These are phyloP conservation scores for Aplysina aerophoba DNA, from an alignment of 37 sponge, comb jelly and placozoan species.

Conservation along the genomic window DNA sequence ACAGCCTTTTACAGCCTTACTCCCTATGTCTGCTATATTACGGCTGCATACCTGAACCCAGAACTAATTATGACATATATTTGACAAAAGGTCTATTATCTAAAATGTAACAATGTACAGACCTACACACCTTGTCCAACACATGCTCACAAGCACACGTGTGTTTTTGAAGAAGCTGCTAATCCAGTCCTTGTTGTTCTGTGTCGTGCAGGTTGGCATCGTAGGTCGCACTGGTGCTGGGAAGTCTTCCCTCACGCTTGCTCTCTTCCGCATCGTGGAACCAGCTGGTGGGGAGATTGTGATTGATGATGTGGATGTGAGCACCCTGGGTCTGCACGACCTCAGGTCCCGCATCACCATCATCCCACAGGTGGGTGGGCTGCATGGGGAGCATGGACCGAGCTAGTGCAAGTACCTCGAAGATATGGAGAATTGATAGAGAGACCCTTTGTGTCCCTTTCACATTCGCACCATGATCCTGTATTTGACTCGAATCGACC, in stretches of 20 bases:
- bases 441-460: not conserved
- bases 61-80: too few species aligned
- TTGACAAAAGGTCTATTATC: too few species aligned
- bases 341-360: slow-evolving; percentile 89
- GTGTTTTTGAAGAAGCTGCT: not conserved
- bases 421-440: too few species aligned
- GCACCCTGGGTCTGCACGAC: slow-evolving; percentile 80
- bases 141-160: not conserved
- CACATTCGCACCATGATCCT: too few species aligned
- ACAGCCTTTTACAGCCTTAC: too few species aligned
- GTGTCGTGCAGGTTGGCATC: slow-evolving; percentile 79
- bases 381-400: not conserved
- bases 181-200: not conserved
- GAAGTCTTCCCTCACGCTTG: slow-evolving; percentile 96
- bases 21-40: too few species aligned
- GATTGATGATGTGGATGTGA: slow-evolving; percentile 78
- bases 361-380: slow-evolving; percentile 84
- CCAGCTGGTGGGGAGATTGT: slow-evolving; percentile 78
- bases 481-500: too few species aligned
- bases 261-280: slow-evolving; percentile 96
- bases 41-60: too few species aligned
- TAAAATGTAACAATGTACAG: not conserved
- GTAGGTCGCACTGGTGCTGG: slow-evolving; percentile 98
- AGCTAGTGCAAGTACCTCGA: too few species aligned
- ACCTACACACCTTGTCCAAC: not conserved